A percentile compares a stretch with the other conserved stretches of the same genome.
phyloP scores from a whole-genome alignment of 37 sponge, comb jelly and placozoan species.

The Spongilla lacustris region DNA sequence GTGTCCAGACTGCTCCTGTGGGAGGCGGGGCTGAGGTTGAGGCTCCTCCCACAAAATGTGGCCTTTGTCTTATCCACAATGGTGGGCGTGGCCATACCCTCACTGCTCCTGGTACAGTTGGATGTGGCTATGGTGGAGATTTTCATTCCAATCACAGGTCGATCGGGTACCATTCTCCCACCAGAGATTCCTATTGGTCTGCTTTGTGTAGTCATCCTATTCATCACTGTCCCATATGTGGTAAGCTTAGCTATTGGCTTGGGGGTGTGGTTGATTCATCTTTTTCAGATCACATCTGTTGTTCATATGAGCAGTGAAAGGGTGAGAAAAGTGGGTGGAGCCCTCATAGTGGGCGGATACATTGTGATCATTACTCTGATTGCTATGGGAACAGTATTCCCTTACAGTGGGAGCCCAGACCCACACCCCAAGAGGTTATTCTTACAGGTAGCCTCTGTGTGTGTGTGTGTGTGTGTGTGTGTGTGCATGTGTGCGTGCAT shows the following conservation, averaged over 20 bases:
- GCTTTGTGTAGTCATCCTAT: background rate
- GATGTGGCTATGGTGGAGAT: conserved; percentile 7
- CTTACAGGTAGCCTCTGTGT: conserved; percentile 18
- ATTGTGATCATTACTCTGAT: background rate
- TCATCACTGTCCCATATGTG: background rate
- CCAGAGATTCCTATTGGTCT: conserved; percentile 54
- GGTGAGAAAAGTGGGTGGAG: conserved; percentile 11
- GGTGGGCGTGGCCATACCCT: conserved; percentile 11
- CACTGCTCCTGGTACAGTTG: conserved; percentile 19
- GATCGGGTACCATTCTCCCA: conserved; percentile 36
- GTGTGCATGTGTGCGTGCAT: conserved; percentile 35
- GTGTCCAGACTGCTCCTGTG: conserved; percentile 23
- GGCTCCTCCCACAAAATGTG: background rate
- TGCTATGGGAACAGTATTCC: conserved; percentile 17
- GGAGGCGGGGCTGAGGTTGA: background rate
- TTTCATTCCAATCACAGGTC: conserved; percentile 57
- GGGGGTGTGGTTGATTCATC: background rate
- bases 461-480: background rate
- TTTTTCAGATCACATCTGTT: conserved; percentile 12
- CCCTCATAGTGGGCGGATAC: background rate
- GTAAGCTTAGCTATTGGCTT: background rate
- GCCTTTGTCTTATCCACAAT: background rate
- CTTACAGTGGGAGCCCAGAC: conserved; percentile 18
- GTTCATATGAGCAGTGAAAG: conserved; percentile 13
- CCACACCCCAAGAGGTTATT: conserved; percentile 57